Base-by-base conservation (phyloP, 2,113 vertebrate genomes). In the Myrmecobius fasciatus region DNA sequence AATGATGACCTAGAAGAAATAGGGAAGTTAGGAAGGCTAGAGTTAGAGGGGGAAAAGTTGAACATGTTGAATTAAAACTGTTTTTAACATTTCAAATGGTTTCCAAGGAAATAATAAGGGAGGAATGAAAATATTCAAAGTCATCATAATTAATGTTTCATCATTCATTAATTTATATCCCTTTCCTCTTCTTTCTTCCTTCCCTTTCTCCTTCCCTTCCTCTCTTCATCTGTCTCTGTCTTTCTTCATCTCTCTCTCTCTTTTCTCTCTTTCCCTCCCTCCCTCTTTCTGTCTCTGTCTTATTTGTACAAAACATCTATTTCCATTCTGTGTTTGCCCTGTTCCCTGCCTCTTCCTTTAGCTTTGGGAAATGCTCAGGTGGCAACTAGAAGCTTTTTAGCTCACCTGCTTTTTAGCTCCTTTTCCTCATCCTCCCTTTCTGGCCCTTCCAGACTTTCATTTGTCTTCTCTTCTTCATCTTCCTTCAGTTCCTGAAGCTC, bases 401-500 rank as follows among this genome's bases (percentile, higher is more conserved):
- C 98, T 97, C 94, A 99, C 99, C 99, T 99, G 98, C 96, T 98
- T 97, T 98, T 98, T 95, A 97, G 96, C 22, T 95, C 97, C 96
- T 98, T 98, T 51, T 97, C 97, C n/a, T 98, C 98, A 52, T 98
- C 97, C 89, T 98, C 98, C 56, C 92, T 98, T 97, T 98, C 98
- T 98, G 94, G 88, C 89, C 98, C 98, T 94, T 98, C 97, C 0
- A 94, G 96, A 96, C 75, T 97, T 97, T 98, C 98, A 75, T 95
- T 97, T 93, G 97, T 97, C 95, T 96, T 98, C 92, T 99, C 98
- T 96, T 99, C 99, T 31, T 98, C 98, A 49, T 99, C 98, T 92
- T 99, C 99, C 67, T 98, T 99, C 60, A 98, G 94, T 31, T 98
- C 98, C 60, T 98, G 98, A 96, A 98, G 98, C 96, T 98, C 98